Evolutionary conservation across 2,113 vertebrate genomes (phyloP).

Genomic region (Carettochelys insculpta): DNA sequence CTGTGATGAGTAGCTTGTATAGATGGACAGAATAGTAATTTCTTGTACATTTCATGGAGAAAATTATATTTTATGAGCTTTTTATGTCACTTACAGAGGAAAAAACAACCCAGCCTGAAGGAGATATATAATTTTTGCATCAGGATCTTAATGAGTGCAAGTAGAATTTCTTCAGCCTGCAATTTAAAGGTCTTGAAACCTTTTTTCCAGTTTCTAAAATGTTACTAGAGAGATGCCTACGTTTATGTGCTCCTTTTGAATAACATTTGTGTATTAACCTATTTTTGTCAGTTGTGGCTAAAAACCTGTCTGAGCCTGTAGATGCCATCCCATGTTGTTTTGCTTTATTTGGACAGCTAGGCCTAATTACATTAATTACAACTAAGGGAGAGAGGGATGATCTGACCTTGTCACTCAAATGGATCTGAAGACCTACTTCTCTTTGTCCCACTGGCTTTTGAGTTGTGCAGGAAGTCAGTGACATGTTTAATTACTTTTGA

Average conservation of each 20-base stretch:
- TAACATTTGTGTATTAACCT: conserved; percentile 42
- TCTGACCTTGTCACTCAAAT: conserved; percentile 73
- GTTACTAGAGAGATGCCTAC: not conserved
- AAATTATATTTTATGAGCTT: not conserved
- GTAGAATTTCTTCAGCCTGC: not conserved
- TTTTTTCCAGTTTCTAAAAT: conserved; percentile 2
- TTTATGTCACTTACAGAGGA: not conserved
- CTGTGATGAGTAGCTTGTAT: not conserved
- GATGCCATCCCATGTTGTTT: conserved; percentile 38
- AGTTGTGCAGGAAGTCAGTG: conserved; percentile 63
- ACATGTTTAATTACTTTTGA: conserved; percentile 77
- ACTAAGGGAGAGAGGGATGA: conserved; percentile 47
- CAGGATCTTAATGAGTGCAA: not conserved
- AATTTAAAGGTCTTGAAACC: conserved; percentile 14
- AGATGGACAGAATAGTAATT: not conserved
- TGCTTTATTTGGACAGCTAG: conserved; percentile 43
- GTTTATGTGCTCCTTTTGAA: conserved; percentile 27
- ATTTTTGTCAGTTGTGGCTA: conserved; percentile 54
- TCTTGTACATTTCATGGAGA: not conserved
- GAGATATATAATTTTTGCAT: not conserved
- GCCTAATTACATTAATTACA: conserved; percentile 69
- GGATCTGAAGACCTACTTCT: conserved; percentile 55
- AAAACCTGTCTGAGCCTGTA: not conserved
- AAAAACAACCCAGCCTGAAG: not conserved
- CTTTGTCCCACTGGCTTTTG: conserved; percentile 71